These are phyloP conservation scores for Spea multiplicata DNA, from an alignment of 2,113 vertebrate genomes.

Conservation along the genomic window DNA sequence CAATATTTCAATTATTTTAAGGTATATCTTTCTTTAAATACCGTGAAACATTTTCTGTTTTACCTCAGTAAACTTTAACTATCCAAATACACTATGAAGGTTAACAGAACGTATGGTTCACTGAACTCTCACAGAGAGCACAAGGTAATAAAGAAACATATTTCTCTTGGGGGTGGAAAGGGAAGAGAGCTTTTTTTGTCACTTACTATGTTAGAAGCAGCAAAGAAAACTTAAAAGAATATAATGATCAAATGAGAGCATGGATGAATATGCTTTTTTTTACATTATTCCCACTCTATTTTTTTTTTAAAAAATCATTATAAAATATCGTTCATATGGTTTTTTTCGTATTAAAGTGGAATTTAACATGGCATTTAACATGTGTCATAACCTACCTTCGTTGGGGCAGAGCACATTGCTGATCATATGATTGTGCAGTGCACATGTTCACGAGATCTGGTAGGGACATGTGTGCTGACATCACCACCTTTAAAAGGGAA, in stretches of 20 bases:
- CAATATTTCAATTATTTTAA: background rate
- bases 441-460: too few species aligned
- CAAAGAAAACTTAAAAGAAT: slow-evolving; percentile 31
- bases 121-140: slow-evolving; percentile 43
- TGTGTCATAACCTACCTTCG: too few species aligned
- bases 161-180: slow-evolving; percentile 39
- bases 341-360: too few species aligned
- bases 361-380: too few species aligned
- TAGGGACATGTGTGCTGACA: too few species aligned
- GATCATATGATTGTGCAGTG: too few species aligned
- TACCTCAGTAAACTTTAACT: slow-evolving; percentile 27
- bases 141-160: slow-evolving; percentile 48
- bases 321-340: too few species aligned
- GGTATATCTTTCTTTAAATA: slow-evolving; percentile 2
- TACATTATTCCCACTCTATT: background rate
- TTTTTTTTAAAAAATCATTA: too few species aligned
- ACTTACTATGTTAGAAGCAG: slow-evolving; percentile 30
- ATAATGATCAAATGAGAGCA: slow-evolving; percentile 30
- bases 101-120: slow-evolving; percentile 45
- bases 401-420: too few species aligned
- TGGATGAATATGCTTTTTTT: background rate
- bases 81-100: slow-evolving; percentile 41
- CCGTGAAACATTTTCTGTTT: background rate
- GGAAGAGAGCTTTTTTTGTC: slow-evolving; percentile 35
- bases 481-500: too few species aligned